Percentiles rank a stretch among this genome's conserved stretches.
Conservation (phyloP, 2,797 vertebrate genomes). For the Hipposideros larvatus region DNA sequence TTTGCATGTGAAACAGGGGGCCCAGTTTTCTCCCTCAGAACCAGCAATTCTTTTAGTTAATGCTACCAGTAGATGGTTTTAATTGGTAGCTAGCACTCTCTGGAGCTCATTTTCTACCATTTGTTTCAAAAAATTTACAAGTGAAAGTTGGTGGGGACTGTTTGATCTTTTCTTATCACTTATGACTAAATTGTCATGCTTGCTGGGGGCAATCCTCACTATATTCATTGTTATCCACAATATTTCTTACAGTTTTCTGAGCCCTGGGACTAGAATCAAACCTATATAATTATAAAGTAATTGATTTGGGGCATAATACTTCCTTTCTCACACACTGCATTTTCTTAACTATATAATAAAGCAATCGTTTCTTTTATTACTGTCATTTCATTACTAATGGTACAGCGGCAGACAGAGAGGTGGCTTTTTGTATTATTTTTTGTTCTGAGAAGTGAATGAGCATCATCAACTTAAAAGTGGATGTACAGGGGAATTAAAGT, state of each 20-base stretch:
- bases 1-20: neutral
- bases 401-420: conserved; percentile 32
- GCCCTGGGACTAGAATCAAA: conserved; percentile 21
- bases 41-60: neutral
- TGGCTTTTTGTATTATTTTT: conserved; percentile 47
- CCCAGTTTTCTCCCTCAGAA: neutral
- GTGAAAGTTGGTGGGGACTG: neutral
- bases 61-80: neutral
- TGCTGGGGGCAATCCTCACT: neutral
- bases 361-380: neutral
- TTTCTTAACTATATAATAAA: conserved; percentile 1
- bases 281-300: neutral
- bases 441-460: conserved; percentile 53
- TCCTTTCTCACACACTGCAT: neutral
- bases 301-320: neutral
- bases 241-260: conserved; percentile 40
- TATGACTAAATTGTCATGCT: neutral
- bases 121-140: neutral
- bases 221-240: neutral
- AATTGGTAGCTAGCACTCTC: neutral
- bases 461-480: conserved; percentile 40
- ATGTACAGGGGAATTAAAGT: conserved; percentile 70
- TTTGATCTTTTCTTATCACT: neutral
- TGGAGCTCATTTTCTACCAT: neutral
- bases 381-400: neutral